Percentiles rank a stretch among this genome's conserved stretches.
phyloP scores from a whole-genome alignment of 2,797 vertebrate genomes.

The Oreonectes daqikongensis region DNA sequence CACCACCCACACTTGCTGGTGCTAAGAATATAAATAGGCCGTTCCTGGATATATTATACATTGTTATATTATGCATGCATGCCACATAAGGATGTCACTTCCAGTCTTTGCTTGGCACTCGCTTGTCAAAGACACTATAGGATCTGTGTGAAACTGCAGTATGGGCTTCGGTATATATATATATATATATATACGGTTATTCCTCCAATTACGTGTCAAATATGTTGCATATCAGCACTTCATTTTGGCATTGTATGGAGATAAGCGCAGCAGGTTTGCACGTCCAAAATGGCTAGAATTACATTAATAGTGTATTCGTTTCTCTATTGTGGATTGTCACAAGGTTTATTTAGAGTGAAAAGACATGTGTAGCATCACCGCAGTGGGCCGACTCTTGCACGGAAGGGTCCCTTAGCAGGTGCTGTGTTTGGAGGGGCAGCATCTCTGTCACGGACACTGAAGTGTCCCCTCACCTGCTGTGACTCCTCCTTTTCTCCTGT shows the following conservation, averaged over 20 bases:
- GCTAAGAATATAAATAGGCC: conserved; percentile 55
- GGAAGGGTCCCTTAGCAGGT: conserved; percentile 58
- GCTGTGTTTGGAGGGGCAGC: conserved; percentile 50
- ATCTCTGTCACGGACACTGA: conserved; percentile 50
- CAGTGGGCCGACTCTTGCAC: background rate
- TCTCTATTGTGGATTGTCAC: conserved; percentile 10
- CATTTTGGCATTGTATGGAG: conserved; percentile 14
- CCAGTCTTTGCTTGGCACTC: conserved; percentile 25
- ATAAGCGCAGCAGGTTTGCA: conserved; percentile 18
- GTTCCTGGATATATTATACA: conserved; percentile 46
- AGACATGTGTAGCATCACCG: too few relatives aligned
- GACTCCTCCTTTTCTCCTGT: conserved; percentile 24
- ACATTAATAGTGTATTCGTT: conserved; percentile 10
- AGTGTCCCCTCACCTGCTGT: conserved; percentile 26
- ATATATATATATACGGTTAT: conserved; percentile 32
- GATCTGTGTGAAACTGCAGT: conserved; percentile 25
- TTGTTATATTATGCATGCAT: conserved; percentile 58
- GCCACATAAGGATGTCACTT: conserved; percentile 47
- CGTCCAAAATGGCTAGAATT: conserved; percentile 17
- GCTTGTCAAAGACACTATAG: conserved; percentile 40
- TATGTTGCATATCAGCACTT: conserved; percentile 30
- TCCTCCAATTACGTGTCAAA: conserved; percentile 42
- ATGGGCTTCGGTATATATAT: conserved; percentile 25
- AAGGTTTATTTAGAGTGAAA: conserved; percentile 25
- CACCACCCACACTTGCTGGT: conserved; percentile 33